Conservation (phyloP, 1,140 invertebrate genomes). For the Asobara japonica region DNA sequence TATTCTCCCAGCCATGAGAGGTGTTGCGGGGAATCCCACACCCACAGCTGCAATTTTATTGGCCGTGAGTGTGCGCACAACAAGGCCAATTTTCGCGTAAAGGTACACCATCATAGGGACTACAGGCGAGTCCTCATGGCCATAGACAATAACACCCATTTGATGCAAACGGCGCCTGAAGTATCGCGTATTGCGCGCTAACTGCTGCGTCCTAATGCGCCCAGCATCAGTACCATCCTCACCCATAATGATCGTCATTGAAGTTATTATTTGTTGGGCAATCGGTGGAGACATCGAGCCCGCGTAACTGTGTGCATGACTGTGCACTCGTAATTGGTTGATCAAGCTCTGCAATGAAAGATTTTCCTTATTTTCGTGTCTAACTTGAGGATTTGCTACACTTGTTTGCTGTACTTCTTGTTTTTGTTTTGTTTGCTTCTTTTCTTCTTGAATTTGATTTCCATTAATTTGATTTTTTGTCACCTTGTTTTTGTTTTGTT, state of each 20-base stretch:
- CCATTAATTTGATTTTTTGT: too few relatives aligned
- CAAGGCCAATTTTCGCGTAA: conserved; percentile 90
- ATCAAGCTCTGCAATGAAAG: conserved; percentile 76
- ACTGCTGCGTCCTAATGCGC: conserved; percentile 75
- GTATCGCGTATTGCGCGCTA: conserved; percentile 88
- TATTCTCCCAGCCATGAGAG: conserved; percentile 91
- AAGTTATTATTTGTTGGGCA: conserved; percentile 88
- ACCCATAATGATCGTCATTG: conserved; percentile 91
- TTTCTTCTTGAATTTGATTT: too few relatives aligned
- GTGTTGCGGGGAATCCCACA: conserved; percentile 98
- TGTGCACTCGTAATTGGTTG: conserved; percentile 80
- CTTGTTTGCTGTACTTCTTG: too few relatives aligned
- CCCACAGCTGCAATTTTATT: conserved; percentile 92
- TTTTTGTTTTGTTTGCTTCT: too few relatives aligned
- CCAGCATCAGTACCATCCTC: conserved; percentile 83
- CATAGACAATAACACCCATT: conserved; percentile 94
- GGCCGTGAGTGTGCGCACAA: conserved; percentile 81
- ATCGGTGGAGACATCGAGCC: conserved; percentile 90
- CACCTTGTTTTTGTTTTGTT: too few relatives aligned
- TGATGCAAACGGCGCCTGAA: conserved; percentile 87
- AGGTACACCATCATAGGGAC: conserved; percentile 95
- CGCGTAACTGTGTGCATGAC: conserved; percentile 90
- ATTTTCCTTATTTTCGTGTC: background rate
- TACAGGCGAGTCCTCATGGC: conserved; percentile 96
- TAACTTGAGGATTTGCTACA: background rate